Evolutionary conservation across 2,113 vertebrate genomes (phyloP).

Genomic region (Etheostoma cragini): DNA sequence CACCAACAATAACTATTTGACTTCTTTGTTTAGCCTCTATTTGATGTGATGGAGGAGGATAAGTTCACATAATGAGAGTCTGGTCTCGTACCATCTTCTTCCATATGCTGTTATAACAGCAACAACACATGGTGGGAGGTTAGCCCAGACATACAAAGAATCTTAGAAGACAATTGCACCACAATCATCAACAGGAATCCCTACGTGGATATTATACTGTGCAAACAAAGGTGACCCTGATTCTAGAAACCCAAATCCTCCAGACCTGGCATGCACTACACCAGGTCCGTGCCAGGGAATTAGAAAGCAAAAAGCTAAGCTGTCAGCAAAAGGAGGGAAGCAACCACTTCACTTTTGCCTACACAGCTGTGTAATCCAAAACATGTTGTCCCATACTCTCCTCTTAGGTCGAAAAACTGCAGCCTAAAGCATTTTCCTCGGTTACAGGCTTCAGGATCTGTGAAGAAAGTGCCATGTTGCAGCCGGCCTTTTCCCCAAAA

Average conservation of each 20-base stretch:
- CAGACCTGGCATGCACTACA: neutral
- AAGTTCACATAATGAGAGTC: too few species aligned
- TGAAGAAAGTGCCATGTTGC: conserved; percentile 40
- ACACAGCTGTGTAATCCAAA: conserved; percentile 56
- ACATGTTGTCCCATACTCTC: conserved; percentile 7
- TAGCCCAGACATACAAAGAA: neutral
- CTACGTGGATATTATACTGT: neutral
- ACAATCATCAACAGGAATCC: neutral
- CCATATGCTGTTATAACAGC: neutral
- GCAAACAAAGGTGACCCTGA: neutral
- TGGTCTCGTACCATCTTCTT: neutral
- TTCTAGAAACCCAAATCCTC: neutral
- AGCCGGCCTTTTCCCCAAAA: conserved; percentile 38
- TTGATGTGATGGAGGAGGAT: neutral
- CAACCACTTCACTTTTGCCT: conserved; percentile 38
- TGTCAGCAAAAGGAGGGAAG: conserved; percentile 39
- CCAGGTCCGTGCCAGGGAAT: neutral
- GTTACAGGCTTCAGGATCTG: conserved; percentile 29
- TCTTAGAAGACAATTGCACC: neutral
- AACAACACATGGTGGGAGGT: neutral
- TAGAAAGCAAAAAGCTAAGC: conserved; percentile 16
- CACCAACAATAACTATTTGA: neutral
- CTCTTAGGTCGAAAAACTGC: conserved; percentile 37
- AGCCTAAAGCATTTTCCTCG: conserved; percentile 19
- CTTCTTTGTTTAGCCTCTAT: neutral